Percentiles rank a stretch among this genome's conserved stretches.
Conservation (phyloP, 2,797 vertebrate genomes). For the Petrocephalus schoutedeni region DNA sequence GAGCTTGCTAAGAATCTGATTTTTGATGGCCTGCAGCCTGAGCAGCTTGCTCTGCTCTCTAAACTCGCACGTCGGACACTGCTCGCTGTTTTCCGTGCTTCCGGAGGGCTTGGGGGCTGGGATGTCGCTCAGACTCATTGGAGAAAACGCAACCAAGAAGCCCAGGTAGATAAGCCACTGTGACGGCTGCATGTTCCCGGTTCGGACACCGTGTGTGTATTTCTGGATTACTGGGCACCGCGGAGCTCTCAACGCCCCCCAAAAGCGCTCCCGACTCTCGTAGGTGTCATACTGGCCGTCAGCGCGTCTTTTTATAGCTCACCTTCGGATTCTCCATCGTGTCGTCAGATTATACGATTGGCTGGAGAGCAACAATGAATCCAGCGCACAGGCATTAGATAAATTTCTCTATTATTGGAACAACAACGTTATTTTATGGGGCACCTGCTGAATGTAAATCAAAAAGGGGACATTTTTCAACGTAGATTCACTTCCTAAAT, state of each 20-base stretch:
- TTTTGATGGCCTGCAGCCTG: slow-evolving; percentile 92
- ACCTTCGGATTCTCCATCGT: slow-evolving; percentile 70
- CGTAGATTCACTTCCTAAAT: slow-evolving; percentile 22
- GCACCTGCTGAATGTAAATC: slow-evolving; percentile 22
- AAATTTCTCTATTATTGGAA: slow-evolving; percentile 64
- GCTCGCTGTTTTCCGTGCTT: slow-evolving; percentile 69
- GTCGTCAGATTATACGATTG: slow-evolving; percentile 74
- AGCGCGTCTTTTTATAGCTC: slow-evolving; percentile 93
- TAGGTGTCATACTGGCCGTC: slow-evolving; percentile 82
- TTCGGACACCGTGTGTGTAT: slow-evolving; percentile 41
- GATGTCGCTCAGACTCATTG: slow-evolving; percentile 72
- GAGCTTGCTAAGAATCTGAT: slow-evolving; percentile 95
- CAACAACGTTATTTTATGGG: slow-evolving; percentile 9
- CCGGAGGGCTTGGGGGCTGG: slow-evolving; percentile 64
- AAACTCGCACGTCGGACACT: slow-evolving; percentile 85
- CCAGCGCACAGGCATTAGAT: slow-evolving; percentile 80
- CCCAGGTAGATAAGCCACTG: slow-evolving; percentile 69
- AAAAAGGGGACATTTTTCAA: slow-evolving; percentile 10
- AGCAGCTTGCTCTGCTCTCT: slow-evolving; percentile 90
- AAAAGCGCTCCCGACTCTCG: slow-evolving; percentile 71
- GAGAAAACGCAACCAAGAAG: slow-evolving; percentile 73
- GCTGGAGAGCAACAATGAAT: slow-evolving; percentile 87
- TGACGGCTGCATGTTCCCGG: slow-evolving; percentile 74
- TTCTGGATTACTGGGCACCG: slow-evolving; percentile 24
- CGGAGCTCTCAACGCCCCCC: neutral